Base-by-base conservation (phyloP, 1,140 invertebrate species). In the Glossosoma conforme region DNA sequence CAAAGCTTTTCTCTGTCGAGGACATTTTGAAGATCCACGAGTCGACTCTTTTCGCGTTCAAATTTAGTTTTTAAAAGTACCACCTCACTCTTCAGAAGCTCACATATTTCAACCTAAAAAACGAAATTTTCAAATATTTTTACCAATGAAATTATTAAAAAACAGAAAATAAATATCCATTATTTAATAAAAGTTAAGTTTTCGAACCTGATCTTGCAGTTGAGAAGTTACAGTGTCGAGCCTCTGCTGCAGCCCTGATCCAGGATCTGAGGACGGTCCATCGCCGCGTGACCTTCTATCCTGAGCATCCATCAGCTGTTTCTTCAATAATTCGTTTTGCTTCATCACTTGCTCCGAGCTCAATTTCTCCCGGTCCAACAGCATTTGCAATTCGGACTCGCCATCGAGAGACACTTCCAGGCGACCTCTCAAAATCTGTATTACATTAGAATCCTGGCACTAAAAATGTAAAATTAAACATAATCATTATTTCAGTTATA, bases 351-450 rank as follows among this genome's bases (percentile, higher is more conserved):
- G 69, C 28, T 78, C 73, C 10, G 77, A 74, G 0, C 69, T 66
- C 9, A 70, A 69, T 32, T 78, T 72, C 11, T 78, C 72, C 14
- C 76, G 62, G 42, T 78, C 75, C 13, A 86, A 52, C 13, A 75
- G 65, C 48, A 77, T 81, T 49, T 80, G 76, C 22, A 85, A 64
- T 48, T 80, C 78, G 33, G 79, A 72, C 50, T 84, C 80, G 8
- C 80, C 77, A 24, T 83, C 76, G 46, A 81, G 67, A 0, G 77
- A 73, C 0, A 72, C 66, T 54, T 85, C 82, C 0, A 87, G 60
- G 2, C 78, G 75, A 10, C 76, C 72, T 30, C 79, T 75, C 54
- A 85, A 69, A 25, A 81, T 77, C 59, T 80, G 72, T 44, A 84
- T 79, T 52, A 82, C 74, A 47, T 77, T 71, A 1, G 79, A 72